Conservation (phyloP, 2,113 vertebrate genomes). For the Hassar affinis region DNA sequence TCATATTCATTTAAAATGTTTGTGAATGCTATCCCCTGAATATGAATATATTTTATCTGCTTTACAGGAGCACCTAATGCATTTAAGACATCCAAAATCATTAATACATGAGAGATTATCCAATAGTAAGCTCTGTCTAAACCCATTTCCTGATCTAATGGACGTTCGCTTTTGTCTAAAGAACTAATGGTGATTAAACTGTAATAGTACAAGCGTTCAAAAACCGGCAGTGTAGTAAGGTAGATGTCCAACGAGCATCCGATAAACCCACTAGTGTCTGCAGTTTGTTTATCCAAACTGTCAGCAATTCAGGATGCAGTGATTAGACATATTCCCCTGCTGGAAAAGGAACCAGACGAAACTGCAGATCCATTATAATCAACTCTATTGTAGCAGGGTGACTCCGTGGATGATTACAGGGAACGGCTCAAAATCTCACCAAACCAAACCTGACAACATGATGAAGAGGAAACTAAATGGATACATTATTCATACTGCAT, state of each 20-base stretch:
- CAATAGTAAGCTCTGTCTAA: not conserved
- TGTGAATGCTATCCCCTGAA: not conserved
- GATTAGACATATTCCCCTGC: not conserved
- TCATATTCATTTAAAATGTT: not conserved
- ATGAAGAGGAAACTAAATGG: not conserved
- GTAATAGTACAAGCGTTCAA: not conserved
- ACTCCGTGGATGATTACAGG: not conserved
- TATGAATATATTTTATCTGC: not conserved
- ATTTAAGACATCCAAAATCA: not conserved
- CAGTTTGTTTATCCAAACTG: constrained; percentile 15
- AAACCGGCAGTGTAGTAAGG: not conserved
- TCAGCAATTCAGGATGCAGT: not conserved
- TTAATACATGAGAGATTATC: not conserved
- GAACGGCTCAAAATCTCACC: not conserved
- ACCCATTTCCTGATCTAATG: not conserved
- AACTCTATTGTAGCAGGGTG: not conserved
- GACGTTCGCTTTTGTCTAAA: not conserved
- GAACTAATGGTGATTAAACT: not conserved
- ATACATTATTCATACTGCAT: not conserved
- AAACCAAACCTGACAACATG: constrained; percentile 2
- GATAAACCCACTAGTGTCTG: not conserved
- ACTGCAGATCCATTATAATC: constrained; percentile 4
- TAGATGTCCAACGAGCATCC: not conserved
- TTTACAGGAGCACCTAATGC: not conserved
- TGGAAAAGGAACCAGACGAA: not conserved